Conservation (phyloP, 2,113 vertebrate genomes). For the Anguilla rostrata region DNA sequence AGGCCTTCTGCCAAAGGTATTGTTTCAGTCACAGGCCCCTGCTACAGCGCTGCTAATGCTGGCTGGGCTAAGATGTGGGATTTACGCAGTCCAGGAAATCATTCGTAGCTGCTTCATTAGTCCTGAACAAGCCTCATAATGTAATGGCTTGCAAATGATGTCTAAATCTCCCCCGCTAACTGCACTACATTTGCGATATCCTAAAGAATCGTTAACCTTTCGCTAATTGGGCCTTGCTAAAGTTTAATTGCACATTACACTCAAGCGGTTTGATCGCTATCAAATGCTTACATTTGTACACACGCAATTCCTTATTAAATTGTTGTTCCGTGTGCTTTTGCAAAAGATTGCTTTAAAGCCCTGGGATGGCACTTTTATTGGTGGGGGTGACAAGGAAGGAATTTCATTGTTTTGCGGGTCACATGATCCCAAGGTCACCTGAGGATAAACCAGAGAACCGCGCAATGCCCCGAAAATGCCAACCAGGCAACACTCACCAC, state of each 20-base stretch:
- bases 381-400: neutral
- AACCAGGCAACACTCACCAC: constrained; percentile 59
- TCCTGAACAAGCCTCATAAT: constrained; percentile 27
- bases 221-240: constrained; percentile 28
- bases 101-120: constrained; percentile 28
- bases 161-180: constrained; percentile 16
- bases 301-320: constrained; percentile 39
- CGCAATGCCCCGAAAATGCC: constrained; percentile 59
- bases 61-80: neutral
- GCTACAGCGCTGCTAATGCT: neutral
- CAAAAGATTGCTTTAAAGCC: constrained; percentile 18
- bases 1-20: neutral
- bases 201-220: constrained; percentile 38
- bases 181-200: constrained; percentile 34
- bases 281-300: constrained; percentile 48
- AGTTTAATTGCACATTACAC: constrained; percentile 25
- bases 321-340: constrained; percentile 38
- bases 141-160: constrained; percentile 28
- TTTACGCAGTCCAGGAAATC: neutral
- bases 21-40: neutral
- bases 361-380: neutral
- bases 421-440: neutral
- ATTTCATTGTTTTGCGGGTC: neutral
- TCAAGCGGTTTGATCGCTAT: constrained; percentile 39
- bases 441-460: constrained; percentile 27